Conservation (phyloP, 2,888 invertebrate genomes). For the Dynastes grantii region DNA sequence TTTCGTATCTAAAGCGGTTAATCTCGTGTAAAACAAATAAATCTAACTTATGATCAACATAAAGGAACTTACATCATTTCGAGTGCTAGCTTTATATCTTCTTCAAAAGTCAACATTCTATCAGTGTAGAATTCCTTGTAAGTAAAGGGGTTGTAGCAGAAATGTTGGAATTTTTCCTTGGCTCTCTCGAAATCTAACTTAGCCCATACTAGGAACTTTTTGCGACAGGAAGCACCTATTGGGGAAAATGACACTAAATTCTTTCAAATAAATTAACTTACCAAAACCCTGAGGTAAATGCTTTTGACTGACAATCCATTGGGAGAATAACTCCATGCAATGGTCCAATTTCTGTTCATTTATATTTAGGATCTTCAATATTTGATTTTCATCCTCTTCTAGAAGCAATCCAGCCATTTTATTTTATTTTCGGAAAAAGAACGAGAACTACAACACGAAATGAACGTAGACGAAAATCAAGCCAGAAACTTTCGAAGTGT, state of each 20-base stretch:
- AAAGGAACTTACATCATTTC: too few relatives aligned
- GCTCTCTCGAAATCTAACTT: constrained; percentile 78
- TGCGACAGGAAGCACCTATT: constrained; percentile 72
- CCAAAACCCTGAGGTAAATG: constrained; percentile 30
- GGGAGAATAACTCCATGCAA: constrained; percentile 19
- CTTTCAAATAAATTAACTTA: constrained; percentile 3
- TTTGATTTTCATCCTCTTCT: neutral
- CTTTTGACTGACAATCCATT: constrained; percentile 25
- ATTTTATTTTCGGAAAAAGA: too few relatives aligned
- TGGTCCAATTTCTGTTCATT: constrained; percentile 19
- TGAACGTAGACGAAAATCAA: too few relatives aligned
- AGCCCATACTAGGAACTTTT: constrained; percentile 75
- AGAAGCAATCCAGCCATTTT: too few relatives aligned
- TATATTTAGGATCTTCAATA: neutral
- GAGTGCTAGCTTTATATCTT: too few relatives aligned
- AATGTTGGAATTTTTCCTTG: constrained; percentile 77
- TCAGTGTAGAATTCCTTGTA: neutral
- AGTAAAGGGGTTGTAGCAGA: constrained; percentile 66
- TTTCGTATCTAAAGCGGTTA: neutral
- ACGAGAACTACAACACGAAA: too few relatives aligned
- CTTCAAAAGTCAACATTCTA: neutral
- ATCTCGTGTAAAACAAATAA: too few relatives aligned
- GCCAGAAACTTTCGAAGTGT: too few relatives aligned
- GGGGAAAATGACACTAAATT: neutral
- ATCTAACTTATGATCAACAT: too few relatives aligned